Percentiles rank a stretch among this genome's conserved stretches.
Conservation (phyloP, 2,797 vertebrate species). For the Mergus octosetaceus region DNA sequence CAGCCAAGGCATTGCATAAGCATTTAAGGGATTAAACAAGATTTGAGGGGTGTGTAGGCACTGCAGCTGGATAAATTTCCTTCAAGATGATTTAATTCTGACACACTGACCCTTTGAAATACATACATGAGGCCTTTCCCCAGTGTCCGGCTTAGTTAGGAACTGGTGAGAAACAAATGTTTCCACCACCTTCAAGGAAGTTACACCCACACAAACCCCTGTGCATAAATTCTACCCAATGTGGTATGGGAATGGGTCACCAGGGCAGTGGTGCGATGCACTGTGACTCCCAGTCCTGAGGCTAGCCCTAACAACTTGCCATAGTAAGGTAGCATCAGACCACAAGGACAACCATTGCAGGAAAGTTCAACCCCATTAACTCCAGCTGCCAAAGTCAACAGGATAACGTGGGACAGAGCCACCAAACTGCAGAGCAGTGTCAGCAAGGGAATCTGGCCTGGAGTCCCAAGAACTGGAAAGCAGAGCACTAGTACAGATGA, state of each 20-base stretch:
- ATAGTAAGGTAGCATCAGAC: neutral
- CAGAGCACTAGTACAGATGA: accelerated
- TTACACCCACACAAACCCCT: accelerated
- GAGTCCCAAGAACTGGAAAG: neutral
- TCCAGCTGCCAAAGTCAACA: neutral
- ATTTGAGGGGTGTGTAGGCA: slow-evolving; percentile 21
- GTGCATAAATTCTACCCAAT: neutral
- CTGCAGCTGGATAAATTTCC: slow-evolving; percentile 16
- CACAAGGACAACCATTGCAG: neutral
- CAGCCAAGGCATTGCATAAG: neutral
- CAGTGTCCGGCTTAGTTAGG: neutral
- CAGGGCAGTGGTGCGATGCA: neutral
- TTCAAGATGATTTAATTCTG: neutral
- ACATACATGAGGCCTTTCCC: neutral
- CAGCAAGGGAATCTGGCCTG: accelerated
- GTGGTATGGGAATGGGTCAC: neutral
- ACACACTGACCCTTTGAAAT: slow-evolving; percentile 17
- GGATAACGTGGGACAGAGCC: accelerated
- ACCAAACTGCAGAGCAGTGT: neutral
- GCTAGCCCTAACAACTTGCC: neutral
- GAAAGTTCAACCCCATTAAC: neutral
- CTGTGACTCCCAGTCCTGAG: neutral
- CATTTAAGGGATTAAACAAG: slow-evolving; percentile 12
- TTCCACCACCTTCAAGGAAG: neutral
- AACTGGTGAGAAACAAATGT: neutral